Base-by-base conservation (phyloP, 2,888 invertebrate species). In the Parapristionchus giblindavisi region DNA sequence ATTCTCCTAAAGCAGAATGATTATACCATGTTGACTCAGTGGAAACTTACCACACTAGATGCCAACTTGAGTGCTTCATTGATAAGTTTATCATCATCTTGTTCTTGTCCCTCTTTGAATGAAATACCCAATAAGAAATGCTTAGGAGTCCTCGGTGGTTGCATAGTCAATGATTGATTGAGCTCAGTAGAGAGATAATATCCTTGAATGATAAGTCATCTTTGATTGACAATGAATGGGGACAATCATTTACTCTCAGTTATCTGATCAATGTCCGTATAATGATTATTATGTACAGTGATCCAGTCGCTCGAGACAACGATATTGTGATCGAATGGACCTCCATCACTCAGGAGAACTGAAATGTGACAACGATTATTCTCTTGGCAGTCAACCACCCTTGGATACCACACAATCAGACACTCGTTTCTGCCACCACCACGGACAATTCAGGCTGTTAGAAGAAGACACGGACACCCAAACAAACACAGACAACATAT, bases 301-400 rank as follows among this genome's bases (percentile, higher is more conserved):
- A 83, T 72, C 83, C 83, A 83, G 14, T 80, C 80, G 29, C 81
- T 80, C 43, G 77, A 77, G 1, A 81, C 77, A 56, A 72, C 75
- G 3, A 83, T 51, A 27, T 75, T 73, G 8, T 34, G 40, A 17
- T 81, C 83, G 70, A 78, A 83, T 0, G 74, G 61, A 11, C 34
- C 56, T 40, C 63, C 76, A 32, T 68, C 76, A 54, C 77, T 80
- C 8, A 75, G 72, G 29, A 73, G 74, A 40, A 80, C 81, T 78
- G 72, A 66, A 77, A 77, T 68, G 17, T n/a, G 11, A 4, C 21
- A n/a, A n/a, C n/a, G n/a, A n/a, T n/a, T n/a, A n/a, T n/a, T n/a
- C n/a, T n/a, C 5, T 29, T 65, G 43, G 27, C 24, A 1, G 14
- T 5, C 63, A 14, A 43, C 63, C 63, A 61, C 61, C 38, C 2